Evolutionary conservation across 2,888 invertebrate species (phyloP).

Genomic region (Pyrrhia umbra): DNA sequence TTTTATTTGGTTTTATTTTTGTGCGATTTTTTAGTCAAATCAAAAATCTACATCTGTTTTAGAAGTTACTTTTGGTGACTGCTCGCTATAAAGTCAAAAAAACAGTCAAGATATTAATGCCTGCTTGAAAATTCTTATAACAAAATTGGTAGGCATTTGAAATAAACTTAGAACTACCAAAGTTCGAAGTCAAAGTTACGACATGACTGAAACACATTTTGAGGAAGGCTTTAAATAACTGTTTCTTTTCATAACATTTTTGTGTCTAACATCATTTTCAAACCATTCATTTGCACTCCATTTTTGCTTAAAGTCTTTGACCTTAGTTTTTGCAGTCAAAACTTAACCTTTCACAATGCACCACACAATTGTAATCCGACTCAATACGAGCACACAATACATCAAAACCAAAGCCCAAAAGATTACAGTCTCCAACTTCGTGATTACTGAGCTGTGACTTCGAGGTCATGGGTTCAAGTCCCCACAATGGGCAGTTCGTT

Average conservation of each 20-base stretch:
- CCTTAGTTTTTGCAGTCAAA: conserved; percentile 11
- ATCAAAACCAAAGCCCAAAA: conserved; percentile 40
- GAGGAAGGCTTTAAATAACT: conserved; percentile 1
- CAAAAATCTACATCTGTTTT: no score
- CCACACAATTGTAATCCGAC: conserved; percentile 34
- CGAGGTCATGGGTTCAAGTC: conserved; percentile 75
- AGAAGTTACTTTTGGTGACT: no score
- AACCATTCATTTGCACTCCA: no score
- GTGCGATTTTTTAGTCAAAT: not conserved
- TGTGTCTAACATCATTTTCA: not conserved
- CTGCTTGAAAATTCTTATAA: no score
- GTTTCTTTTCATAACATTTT: not conserved
- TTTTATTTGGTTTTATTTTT: not conserved
- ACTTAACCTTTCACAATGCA: conserved; percentile 43
- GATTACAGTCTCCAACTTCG: conserved; percentile 40
- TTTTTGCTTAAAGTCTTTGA: not conserved
- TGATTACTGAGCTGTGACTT: conserved; percentile 73
- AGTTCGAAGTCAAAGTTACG: not conserved
- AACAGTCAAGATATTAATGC: no score
- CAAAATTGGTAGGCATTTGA: not conserved
- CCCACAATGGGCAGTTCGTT: conserved; percentile 71
- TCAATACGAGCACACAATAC: conserved; percentile 35
- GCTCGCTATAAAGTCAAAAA: no score
- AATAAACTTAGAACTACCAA: not conserved
- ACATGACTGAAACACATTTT: not conserved